Evolutionary conservation across 2,888 invertebrate genomes (phyloP).

Genomic region (Metopia argyrocephala): DNA sequence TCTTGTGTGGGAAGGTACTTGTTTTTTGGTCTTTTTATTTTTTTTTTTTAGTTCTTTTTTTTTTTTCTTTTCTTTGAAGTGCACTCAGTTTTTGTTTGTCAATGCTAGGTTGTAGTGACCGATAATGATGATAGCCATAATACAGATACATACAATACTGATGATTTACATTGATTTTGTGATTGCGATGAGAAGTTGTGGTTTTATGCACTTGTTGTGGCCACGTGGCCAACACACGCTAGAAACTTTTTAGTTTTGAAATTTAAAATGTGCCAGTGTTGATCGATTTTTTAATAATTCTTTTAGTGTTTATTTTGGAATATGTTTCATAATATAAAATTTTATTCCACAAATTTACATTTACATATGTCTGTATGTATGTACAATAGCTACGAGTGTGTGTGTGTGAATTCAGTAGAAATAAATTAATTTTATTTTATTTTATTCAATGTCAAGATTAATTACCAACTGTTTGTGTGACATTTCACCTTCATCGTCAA

Average conservation of each 20-base stretch:
- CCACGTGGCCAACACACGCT: constrained; percentile 75
- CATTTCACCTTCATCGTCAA: constrained; percentile 42
- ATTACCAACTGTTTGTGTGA: constrained; percentile 52
- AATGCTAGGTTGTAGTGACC: constrained; percentile 50
- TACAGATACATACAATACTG: constrained; percentile 27
- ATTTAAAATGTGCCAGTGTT: not conserved
- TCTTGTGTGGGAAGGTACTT: constrained; percentile 56
- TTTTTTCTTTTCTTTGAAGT: constrained; percentile 37
- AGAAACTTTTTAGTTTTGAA: constrained; percentile 3
- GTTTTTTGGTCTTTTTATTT: too few relatives aligned
- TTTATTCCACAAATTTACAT: not conserved
- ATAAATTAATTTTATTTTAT: constrained; percentile 6
- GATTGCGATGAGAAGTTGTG: constrained; percentile 60
- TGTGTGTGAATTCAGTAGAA: not conserved
- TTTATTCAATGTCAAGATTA: constrained; percentile 56
- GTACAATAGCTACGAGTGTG: not conserved
- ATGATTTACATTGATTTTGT: constrained; percentile 22
- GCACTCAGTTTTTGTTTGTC: constrained; percentile 43
- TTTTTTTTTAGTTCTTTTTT: too few relatives aligned
- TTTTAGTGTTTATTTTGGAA: not conserved
- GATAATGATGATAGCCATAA: constrained; percentile 15
- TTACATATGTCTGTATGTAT: not conserved
- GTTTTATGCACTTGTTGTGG: constrained; percentile 71
- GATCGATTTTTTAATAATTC: not conserved
- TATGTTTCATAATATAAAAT: not conserved